These are phyloP conservation scores for Orchesellides sinensis DNA, from an alignment of 2,888 invertebrate species.

Conservation along the genomic window DNA sequence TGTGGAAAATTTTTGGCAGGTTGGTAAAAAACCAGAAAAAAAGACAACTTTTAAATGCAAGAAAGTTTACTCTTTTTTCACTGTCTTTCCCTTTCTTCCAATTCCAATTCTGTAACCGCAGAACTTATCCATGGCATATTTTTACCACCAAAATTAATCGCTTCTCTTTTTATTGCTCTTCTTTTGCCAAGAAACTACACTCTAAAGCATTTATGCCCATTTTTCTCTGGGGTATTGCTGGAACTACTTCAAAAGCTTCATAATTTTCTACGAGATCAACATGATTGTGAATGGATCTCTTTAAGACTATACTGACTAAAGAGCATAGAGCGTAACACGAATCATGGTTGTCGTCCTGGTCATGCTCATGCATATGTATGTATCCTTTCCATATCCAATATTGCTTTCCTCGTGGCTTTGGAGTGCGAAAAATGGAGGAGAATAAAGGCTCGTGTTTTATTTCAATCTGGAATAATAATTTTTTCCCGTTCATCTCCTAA, in stretches of 20 bases:
- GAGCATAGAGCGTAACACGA: neutral
- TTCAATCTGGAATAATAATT: constrained; percentile 37
- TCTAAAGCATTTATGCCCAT: neutral
- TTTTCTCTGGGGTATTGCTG: too few species aligned
- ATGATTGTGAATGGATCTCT: neutral
- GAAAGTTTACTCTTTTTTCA: too few species aligned
- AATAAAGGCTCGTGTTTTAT: constrained; percentile 13
- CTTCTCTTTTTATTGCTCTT: constrained; percentile 20
- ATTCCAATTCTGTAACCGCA: neutral
- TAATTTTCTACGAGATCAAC: neutral
- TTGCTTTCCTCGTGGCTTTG: neutral
- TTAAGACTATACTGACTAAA: neutral
- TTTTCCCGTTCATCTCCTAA: neutral
- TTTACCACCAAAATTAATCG: constrained; percentile 17
- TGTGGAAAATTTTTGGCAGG: too few species aligned
- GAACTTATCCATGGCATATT: neutral
- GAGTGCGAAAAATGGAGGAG: neutral
- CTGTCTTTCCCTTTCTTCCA: neutral
- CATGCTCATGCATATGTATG: neutral
- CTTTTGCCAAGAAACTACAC: constrained; percentile 19
- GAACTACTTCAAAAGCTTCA: neutral
- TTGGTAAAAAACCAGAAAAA: too few species aligned
- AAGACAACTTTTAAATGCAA: too few species aligned
- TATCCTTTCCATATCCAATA: neutral
- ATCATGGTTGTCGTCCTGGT: neutral